Percentiles rank a stretch among this genome's conserved stretches.
These are phyloP conservation scores for Spea bombifrons DNA, from an alignment of 2,113 vertebrate species.

Conservation along the genomic window DNA sequence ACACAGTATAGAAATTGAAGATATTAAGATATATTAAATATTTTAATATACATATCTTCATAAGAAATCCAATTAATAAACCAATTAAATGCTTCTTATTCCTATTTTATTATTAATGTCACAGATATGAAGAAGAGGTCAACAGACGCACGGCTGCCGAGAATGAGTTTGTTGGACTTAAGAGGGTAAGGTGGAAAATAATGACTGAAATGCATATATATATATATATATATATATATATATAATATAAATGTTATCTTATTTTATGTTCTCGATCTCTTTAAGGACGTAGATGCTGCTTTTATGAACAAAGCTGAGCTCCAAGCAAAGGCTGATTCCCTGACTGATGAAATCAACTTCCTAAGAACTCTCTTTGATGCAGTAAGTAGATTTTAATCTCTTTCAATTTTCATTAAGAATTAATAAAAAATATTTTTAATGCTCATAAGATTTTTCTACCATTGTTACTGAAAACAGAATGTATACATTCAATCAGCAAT, in stretches of 20 bases:
- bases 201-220: too few relatives aligned
- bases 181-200: conserved; percentile 66
- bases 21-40: too few relatives aligned
- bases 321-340: conserved; percentile 67
- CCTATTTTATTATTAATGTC: not conserved
- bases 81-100: not conserved
- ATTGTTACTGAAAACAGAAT: too few relatives aligned
- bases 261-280: not conserved
- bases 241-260: not conserved
- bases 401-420: too few relatives aligned
- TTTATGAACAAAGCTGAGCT: conserved; percentile 78
- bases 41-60: too few relatives aligned
- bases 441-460: too few relatives aligned
- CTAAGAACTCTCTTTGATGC: conserved; percentile 71
- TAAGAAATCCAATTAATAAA: too few relatives aligned
- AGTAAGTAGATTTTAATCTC: conserved; percentile 58
- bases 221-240: too few relatives aligned
- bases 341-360: conserved; percentile 80
- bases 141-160: conserved; percentile 74
- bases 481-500: too few relatives aligned
- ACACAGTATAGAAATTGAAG: too few relatives aligned
- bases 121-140: conserved; percentile 82
- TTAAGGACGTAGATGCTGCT: conserved; percentile 79
- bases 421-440: too few relatives aligned
- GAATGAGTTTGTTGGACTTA: conserved; percentile 80